Conservation (phyloP, 2,888 invertebrate species). For the Idaea dimidiata region DNA sequence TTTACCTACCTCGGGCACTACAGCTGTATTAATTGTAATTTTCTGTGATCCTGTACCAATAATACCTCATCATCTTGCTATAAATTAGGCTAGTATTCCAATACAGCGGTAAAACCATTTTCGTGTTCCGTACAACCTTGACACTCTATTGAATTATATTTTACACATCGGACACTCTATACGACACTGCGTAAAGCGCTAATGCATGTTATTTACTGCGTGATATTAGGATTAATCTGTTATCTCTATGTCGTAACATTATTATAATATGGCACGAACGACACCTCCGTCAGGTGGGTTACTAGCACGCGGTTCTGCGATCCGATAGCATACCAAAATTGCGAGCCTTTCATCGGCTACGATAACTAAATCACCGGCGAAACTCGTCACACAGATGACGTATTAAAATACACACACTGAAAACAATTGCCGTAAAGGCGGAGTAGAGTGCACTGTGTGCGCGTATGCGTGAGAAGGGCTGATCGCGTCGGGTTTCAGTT, state of each 20-base stretch:
- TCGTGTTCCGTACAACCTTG: conserved; percentile 50
- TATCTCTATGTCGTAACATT: conserved; percentile 66
- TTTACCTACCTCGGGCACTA: neutral
- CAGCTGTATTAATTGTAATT: neutral
- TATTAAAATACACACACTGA: conserved; percentile 41
- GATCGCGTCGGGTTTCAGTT: conserved; percentile 25
- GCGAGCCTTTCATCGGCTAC: conserved; percentile 29
- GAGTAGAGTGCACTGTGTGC: conserved; percentile 51
- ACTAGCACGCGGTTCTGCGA: conserved; percentile 48
- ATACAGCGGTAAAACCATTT: conserved; percentile 33
- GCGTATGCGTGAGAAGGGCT: conserved; percentile 35
- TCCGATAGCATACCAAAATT: conserved; percentile 58
- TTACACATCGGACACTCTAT: conserved; percentile 43
- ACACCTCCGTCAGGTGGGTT: conserved; percentile 41
- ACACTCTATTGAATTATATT: conserved; percentile 48
- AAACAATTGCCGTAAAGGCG: conserved; percentile 59
- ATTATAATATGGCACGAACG: conserved; percentile 54
- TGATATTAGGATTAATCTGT: conserved; percentile 73
- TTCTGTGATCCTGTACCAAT: conserved; percentile 5
- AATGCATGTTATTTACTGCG: conserved; percentile 70
- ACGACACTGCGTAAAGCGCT: conserved; percentile 53
- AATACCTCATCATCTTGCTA: conserved; percentile 7
- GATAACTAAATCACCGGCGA: conserved; percentile 32
- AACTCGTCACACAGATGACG: conserved; percentile 40
- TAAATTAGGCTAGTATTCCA: neutral